Conservation (phyloP, 2,113 vertebrate species). For the Oostethus manadensis region DNA sequence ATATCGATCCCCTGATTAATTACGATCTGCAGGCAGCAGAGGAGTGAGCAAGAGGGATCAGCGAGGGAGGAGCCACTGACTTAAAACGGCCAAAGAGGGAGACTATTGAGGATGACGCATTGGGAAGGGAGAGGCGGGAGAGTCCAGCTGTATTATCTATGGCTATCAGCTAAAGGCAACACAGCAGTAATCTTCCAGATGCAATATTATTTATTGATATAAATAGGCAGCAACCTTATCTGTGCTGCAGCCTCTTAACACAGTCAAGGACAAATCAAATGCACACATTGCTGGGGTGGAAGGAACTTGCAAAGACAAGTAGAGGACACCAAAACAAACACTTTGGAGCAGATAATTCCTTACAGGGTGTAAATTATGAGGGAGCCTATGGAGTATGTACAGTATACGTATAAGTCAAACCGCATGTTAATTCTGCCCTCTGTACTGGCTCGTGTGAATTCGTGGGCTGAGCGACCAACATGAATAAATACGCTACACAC, state of each 20-base stretch:
- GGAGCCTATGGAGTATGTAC: neutral
- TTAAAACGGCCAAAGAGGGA: constrained; percentile 19
- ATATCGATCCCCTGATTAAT: constrained; percentile 73
- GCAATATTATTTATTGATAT: constrained; percentile 73
- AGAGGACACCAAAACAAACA: constrained; percentile 46
- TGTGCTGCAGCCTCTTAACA: constrained; percentile 43
- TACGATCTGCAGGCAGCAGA: constrained; percentile 69
- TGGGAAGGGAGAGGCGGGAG: constrained; percentile 39
- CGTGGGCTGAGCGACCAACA: constrained; percentile 11
- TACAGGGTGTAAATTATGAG: neutral
- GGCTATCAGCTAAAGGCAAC: constrained; percentile 64
- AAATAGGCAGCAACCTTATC: constrained; percentile 58
- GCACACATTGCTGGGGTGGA: constrained; percentile 42
- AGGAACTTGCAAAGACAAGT: constrained; percentile 55
- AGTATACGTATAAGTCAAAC: neutral
- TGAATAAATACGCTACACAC: constrained; percentile 22
- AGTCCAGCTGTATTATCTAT: constrained; percentile 70
- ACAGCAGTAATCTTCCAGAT: constrained; percentile 62
- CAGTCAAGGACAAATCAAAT: constrained; percentile 63
- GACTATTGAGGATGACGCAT: constrained; percentile 14
- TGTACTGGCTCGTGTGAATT: neutral
- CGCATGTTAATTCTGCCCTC: neutral
- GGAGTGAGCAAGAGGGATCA: constrained; percentile 19
- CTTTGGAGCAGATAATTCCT: constrained; percentile 15
- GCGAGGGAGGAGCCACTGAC: constrained; percentile 21